phyloP scores from a whole-genome alignment of 2,797 vertebrate species.

The Setipinna tenuifilis region DNA sequence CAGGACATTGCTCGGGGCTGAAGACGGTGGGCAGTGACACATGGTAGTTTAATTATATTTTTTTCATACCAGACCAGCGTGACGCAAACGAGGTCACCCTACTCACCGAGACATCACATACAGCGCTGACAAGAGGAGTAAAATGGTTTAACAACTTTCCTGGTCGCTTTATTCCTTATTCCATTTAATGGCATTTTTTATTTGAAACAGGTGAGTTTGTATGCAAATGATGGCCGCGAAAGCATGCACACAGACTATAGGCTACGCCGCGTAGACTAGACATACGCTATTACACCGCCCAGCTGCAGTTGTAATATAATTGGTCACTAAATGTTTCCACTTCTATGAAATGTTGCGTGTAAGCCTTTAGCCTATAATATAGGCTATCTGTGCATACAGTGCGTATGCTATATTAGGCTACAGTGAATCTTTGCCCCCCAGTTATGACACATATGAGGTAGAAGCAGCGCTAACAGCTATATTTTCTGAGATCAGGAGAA shows the following conservation, averaged over 20 bases:
- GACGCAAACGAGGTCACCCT: neutral
- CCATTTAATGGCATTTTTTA: neutral
- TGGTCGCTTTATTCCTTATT: neutral
- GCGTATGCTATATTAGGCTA: neutral
- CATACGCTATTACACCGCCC: neutral
- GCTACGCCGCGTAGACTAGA: neutral
- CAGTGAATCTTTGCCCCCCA: neutral
- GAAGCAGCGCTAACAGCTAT: neutral
- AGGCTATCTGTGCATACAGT: neutral
- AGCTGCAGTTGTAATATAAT: neutral
- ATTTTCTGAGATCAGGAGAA: neutral
- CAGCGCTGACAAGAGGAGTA: constrained; percentile 4
- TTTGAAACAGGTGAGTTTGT: constrained; percentile 1
- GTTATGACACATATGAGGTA: neutral
- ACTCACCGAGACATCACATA: neutral
- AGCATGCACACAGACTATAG: neutral
- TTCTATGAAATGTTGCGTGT: neutral
- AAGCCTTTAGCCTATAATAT: neutral
- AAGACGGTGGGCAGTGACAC: neutral
- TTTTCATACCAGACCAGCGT: constrained; percentile 5
- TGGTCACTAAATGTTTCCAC: neutral
- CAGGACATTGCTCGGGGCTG: neutral
- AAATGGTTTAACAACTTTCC: neutral
- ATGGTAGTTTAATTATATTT: neutral
- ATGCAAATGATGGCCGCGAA: neutral